A percentile compares a stretch with the other conserved stretches of the same genome.
These are phyloP conservation scores for Syndactyla subalaris DNA, from an alignment of 2,797 vertebrate species.

Conservation along the genomic window DNA sequence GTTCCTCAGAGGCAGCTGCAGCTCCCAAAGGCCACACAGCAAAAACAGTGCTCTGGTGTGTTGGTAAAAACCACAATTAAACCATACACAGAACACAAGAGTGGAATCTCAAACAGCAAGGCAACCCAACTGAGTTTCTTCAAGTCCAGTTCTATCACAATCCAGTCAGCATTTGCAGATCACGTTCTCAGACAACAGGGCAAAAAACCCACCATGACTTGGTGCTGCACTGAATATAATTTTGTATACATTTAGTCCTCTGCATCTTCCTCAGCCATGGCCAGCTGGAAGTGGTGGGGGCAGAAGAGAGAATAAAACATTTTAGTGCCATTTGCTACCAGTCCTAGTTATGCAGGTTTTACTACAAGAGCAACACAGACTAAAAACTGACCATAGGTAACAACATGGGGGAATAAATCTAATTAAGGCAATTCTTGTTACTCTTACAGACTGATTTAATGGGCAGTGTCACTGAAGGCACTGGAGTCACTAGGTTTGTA, in stretches of 20 bases:
- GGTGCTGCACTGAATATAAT: not conserved
- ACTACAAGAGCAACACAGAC: not conserved
- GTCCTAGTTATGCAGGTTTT: not conserved
- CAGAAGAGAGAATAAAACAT: not conserved
- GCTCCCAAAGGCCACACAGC: not conserved
- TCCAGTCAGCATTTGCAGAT: not conserved
- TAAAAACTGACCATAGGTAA: not conserved
- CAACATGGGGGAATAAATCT: not conserved
- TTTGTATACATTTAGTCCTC: not conserved
- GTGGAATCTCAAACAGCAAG: not conserved
- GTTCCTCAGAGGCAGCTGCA: not conserved
- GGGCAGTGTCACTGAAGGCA: not conserved
- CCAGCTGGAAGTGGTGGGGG: not conserved
- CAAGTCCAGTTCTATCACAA: not conserved
- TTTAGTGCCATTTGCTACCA: not conserved
- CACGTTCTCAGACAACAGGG: not conserved
- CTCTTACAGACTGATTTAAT: not conserved
- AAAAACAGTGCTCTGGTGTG: not conserved
- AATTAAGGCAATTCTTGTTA: not conserved
- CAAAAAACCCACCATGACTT: not conserved
- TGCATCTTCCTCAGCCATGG: not conserved
- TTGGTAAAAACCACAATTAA: not conserved
- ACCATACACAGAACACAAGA: not conserved
- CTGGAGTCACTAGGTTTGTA: not conserved
- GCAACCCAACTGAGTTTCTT: not conserved